Percentiles rank a stretch among this genome's conserved stretches.
phyloP scores from a whole-genome alignment of 35 echinoderm and acorn worm genomes.

The Apostichopus californicus region DNA sequence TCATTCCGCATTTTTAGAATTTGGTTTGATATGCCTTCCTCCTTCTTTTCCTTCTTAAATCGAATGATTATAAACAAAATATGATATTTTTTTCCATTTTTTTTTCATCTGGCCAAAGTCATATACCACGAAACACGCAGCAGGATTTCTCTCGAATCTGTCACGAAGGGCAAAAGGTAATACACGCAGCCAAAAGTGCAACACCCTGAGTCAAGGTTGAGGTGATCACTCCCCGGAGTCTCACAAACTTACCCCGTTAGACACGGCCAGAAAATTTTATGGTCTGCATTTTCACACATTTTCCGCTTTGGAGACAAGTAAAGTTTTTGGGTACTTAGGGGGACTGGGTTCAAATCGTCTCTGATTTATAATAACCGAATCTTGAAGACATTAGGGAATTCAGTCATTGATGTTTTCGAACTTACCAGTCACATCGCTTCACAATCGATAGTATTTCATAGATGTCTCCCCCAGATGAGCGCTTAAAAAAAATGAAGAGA shows the following conservation, averaged over 20 bases:
- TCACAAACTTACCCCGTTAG: constrained; percentile 47
- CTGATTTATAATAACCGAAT: constrained; percentile 30
- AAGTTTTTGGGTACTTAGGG: constrained; percentile 7
- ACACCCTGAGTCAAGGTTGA: constrained; percentile 57
- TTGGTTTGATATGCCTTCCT: not conserved
- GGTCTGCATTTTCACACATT: constrained; percentile 62
- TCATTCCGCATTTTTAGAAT: not conserved
- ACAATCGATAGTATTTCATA: constrained; percentile 37
- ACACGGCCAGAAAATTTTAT: constrained; percentile 62
- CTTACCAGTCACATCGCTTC: constrained; percentile 30
- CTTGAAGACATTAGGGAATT: constrained; percentile 41
- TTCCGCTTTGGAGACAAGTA: constrained; percentile 55
- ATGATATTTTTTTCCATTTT: constrained; percentile 5
- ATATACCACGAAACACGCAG: not conserved
- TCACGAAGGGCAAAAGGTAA: constrained; percentile 44
- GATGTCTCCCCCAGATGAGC: not conserved
- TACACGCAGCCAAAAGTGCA: constrained; percentile 46
- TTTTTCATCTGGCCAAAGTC: constrained; percentile 26
- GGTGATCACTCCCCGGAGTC: constrained; percentile 32
- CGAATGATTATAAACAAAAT: constrained; percentile 47
- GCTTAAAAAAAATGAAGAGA: not conserved
- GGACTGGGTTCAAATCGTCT: constrained; percentile 46
- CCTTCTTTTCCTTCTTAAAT: not conserved
- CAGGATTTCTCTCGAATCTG: not conserved
- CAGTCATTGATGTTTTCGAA: constrained; percentile 54